A percentile compares a stretch with the other conserved stretches of the same genome.
These are phyloP conservation scores for Antennarius striatus DNA, from an alignment of 2,113 vertebrate genomes.

Conservation along the genomic window DNA sequence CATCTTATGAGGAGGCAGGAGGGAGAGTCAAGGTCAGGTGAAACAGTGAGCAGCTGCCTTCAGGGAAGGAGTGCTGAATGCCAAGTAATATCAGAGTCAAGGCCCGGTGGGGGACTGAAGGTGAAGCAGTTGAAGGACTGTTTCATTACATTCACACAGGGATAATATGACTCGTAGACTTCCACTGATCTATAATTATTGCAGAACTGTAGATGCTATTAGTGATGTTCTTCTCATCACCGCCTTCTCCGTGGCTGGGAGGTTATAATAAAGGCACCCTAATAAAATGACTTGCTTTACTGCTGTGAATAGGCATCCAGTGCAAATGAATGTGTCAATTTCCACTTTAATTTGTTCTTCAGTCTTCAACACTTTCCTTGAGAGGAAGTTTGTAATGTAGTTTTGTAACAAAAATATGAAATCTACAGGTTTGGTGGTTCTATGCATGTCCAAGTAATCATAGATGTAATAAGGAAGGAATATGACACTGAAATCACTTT, in stretches of 20 bases:
- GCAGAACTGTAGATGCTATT: conserved; percentile 14
- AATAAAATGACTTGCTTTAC: not conserved
- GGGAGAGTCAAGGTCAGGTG: conserved; percentile 36
- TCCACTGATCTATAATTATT: not conserved
- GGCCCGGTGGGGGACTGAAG: not conserved
- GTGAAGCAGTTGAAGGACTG: not conserved
- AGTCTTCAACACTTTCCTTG: not conserved
- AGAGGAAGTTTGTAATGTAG: not conserved
- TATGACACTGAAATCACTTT: no score
- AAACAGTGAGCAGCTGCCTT: conserved; percentile 21
- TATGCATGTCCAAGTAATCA: no score
- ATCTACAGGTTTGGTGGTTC: no score
- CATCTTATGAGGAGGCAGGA: not conserved
- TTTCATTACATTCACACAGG: conserved; percentile 3
- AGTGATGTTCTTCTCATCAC: not conserved
- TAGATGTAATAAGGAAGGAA: no score
- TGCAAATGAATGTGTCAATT: not conserved
- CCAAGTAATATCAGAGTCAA: conserved; percentile 15
- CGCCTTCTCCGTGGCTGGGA: not conserved
- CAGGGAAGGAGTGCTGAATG: conserved; percentile 22
- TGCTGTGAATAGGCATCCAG: not conserved
- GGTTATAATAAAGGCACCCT: not conserved
- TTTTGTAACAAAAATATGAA: not conserved
- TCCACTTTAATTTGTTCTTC: not conserved
- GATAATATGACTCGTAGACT: not conserved